Percentiles rank a stretch among this genome's conserved stretches.
Evolutionary conservation across 2,888 invertebrate genomes (phyloP).

Genomic region (Tenthredo mesomela): DNA sequence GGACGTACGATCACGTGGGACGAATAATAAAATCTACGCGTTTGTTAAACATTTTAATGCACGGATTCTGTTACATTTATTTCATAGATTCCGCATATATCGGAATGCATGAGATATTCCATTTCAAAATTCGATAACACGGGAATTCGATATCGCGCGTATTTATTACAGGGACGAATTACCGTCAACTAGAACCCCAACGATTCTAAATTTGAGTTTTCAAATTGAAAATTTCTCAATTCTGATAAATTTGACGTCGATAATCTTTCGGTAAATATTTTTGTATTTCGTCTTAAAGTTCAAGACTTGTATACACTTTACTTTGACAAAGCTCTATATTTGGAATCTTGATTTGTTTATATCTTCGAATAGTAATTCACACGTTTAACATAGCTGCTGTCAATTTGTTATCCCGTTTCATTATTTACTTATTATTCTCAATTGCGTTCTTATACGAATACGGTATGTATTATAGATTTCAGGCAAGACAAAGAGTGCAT

Average conservation of each 20-base stretch:
- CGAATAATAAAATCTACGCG: constrained; percentile 12
- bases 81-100: background rate
- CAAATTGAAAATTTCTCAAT: background rate
- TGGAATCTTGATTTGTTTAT: background rate
- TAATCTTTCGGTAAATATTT: background rate
- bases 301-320: background rate
- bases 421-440: background rate
- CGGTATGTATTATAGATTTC: background rate
- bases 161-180: background rate
- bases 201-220: background rate
- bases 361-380: background rate
- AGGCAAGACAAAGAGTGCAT: background rate
- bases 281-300: background rate
- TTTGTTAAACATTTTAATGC: constrained; percentile 1
- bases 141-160: background rate
- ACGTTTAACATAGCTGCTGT: background rate
- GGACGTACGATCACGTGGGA: background rate
- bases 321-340: constrained; percentile 4
- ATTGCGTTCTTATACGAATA: background rate
- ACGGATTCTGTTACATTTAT: background rate
- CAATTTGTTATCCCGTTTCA: background rate
- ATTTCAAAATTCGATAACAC: constrained; percentile 12
- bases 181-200: background rate
- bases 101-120: background rate
- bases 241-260: background rate